phyloP scores from a whole-genome alignment of 1,140 invertebrate genomes.

The Dendrolimus punctatus region DNA sequence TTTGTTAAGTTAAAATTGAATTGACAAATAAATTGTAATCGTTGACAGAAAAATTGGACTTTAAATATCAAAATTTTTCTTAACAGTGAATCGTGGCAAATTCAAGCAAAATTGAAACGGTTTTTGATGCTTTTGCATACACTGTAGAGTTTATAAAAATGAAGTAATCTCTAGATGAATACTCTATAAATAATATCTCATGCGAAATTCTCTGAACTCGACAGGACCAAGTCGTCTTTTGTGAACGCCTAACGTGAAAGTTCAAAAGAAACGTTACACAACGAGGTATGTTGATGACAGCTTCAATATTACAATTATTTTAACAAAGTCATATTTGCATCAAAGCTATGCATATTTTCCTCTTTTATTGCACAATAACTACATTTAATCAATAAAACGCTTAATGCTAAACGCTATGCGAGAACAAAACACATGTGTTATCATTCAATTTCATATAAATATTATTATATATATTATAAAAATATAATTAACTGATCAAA shows the following conservation, averaged over 20 bases:
- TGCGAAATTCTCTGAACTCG: constrained; percentile 30
- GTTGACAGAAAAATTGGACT: too few species aligned
- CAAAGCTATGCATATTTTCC: constrained; percentile 3
- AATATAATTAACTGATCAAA: neutral
- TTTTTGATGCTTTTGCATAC: too few species aligned
- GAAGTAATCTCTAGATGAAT: neutral
- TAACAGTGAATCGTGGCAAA: too few species aligned
- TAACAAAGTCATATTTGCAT: neutral
- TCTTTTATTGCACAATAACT: constrained; percentile 6
- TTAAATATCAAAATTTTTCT: too few species aligned
- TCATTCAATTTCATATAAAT: neutral
- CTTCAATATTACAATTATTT: constrained; percentile 20
- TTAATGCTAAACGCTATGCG: constrained; percentile 6
- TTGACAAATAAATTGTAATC: too few species aligned
- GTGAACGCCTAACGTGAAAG: constrained; percentile 62
- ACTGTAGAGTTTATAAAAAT: too few species aligned
- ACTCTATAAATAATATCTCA: constrained; percentile 7
- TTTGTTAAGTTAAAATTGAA: too few species aligned
- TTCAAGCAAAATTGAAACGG: too few species aligned
- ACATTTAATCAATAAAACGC: constrained; percentile 1
- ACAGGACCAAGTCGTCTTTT: constrained; percentile 70
- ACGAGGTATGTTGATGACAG: constrained; percentile 49
- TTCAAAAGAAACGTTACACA: constrained; percentile 24
- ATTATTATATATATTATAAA: neutral
- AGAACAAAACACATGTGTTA: neutral